Percentiles rank a stretch among this genome's conserved stretches.
Conservation (phyloP, 1,140 invertebrate species). For the Drosophila sturtevanti region DNA sequence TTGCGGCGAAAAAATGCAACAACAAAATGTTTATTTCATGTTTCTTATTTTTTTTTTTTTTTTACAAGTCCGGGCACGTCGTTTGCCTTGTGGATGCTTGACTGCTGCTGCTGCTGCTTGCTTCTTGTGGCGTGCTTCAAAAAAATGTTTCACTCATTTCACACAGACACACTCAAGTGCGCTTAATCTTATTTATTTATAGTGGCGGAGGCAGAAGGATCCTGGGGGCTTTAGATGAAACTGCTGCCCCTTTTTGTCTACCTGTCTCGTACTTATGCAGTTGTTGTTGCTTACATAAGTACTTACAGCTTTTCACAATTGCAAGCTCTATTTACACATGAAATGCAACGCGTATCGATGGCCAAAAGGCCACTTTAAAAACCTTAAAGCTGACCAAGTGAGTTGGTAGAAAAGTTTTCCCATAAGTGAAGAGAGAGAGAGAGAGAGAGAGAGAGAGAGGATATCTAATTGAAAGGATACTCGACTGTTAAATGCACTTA, state of each 20-base stretch:
- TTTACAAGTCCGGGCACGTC: constrained; percentile 66
- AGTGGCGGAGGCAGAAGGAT: neutral
- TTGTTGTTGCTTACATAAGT: constrained; percentile 50
- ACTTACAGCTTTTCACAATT: constrained; percentile 35
- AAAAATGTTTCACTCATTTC: constrained; percentile 51
- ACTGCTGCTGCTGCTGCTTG: constrained; percentile 22
- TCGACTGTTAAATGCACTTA: constrained; percentile 69
- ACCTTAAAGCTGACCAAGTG: neutral
- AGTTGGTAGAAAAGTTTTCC: neutral
- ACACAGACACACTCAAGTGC: constrained; percentile 59
- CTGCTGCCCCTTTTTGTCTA: constrained; percentile 26
- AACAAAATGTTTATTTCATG: constrained; percentile 76
- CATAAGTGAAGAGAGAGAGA: too few species aligned
- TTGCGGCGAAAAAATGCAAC: constrained; percentile 20
- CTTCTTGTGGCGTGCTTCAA: constrained; percentile 22
- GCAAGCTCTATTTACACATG: constrained; percentile 45
- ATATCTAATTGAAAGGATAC: constrained; percentile 49
- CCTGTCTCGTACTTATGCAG: constrained; percentile 36
- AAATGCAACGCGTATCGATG: constrained; percentile 50
- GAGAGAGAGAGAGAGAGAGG: too few species aligned
- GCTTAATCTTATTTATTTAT: constrained; percentile 81
- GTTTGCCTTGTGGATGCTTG: constrained; percentile 48
- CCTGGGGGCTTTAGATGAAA: neutral
- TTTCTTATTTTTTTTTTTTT: too few species aligned
- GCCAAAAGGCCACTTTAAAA: constrained; percentile 32